Percentiles rank a stretch among this genome's conserved stretches.
These are phyloP conservation scores for Anthopleura sola DNA, from an alignment of 64 coral and sea anemone species.

Conservation along the genomic window DNA sequence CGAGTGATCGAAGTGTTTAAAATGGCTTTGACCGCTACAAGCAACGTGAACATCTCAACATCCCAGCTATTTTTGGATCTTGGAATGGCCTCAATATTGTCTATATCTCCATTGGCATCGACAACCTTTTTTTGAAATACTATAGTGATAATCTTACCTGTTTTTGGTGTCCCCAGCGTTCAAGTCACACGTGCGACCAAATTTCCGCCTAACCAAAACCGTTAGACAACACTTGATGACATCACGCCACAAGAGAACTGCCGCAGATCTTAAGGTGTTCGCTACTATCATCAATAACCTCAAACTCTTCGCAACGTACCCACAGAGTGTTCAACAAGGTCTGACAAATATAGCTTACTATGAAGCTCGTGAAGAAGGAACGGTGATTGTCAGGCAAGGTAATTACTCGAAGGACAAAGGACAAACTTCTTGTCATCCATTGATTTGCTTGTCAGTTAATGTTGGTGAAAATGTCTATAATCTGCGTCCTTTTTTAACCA, in stretches of 20 bases:
- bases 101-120: too few species aligned
- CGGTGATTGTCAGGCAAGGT: conserved; percentile 72
- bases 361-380: conserved; percentile 67
- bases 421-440: too few species aligned
- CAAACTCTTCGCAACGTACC: conserved; percentile 57
- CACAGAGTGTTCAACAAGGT: conserved; percentile 38
- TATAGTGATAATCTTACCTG: neutral
- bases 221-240: conserved; percentile 38
- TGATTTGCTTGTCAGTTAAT: too few species aligned
- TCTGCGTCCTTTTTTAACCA: too few species aligned
- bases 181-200: conserved; percentile 39
- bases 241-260: conserved; percentile 35
- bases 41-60: too few species aligned
- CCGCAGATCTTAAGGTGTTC: conserved; percentile 54
- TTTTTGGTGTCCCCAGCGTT: conserved; percentile 10
- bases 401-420: neutral
- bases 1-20: too few species aligned
- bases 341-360: conserved; percentile 67
- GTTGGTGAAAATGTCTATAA: too few species aligned
- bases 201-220: conserved; percentile 26
- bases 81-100: too few species aligned
- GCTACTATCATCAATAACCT: conserved; percentile 55
- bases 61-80: too few species aligned
- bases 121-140: too few species aligned
- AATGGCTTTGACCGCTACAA: too few species aligned